Evolutionary conservation across 1,140 invertebrate species (phyloP), one percentile per base, ranked within the genome.

Genomic region (Heliothis subflexa): DNA sequence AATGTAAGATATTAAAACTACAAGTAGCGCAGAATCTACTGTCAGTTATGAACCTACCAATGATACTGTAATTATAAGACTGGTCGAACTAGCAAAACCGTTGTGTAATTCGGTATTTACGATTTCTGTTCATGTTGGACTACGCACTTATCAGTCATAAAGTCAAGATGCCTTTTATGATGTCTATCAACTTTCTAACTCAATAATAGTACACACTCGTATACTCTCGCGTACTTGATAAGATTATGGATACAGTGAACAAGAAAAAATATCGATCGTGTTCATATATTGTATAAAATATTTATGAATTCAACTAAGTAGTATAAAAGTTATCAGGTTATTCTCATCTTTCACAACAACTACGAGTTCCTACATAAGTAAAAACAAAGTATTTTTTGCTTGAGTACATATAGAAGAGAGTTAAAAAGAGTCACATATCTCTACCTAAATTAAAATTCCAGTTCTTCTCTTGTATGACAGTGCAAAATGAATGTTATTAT

Each of bases 111-210:
- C 25, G n/a, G 25, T 40, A 72, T 73, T 47, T 54, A 73, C 25
- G 45, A 73, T 73, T 73, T 73, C 33, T 73, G 71, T 73, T 28
- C 33, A 49, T n/a, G 18, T 73, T 25, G 54, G 59, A 33, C 55
- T 54, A 47, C 68, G 50, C 49, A 71, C 50, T 71, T 33, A 71
- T 71, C 49, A 54, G 54, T 74, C 52, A 25, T 76, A 74, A 61
- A 74, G 18, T n/a, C 57, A 62, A 74, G 57, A 64, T 64, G 73
- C 57, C 59, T 76, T 52, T 62, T 76, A 64, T 64, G 73, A 76
- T 76, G 64, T 62, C 57, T 64, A 64, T 62, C 57, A 64, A 61
- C 59, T 76, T 76, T 76, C 73, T 76, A 76, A 64, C 18, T 62
- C 59, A 76, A 33, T 10, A 72, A 57, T 49, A 49, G 16, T 33